These are phyloP conservation scores for Manis crassicaudata DNA, from an alignment of 2,797 vertebrate genomes.

Conservation along the genomic window DNA sequence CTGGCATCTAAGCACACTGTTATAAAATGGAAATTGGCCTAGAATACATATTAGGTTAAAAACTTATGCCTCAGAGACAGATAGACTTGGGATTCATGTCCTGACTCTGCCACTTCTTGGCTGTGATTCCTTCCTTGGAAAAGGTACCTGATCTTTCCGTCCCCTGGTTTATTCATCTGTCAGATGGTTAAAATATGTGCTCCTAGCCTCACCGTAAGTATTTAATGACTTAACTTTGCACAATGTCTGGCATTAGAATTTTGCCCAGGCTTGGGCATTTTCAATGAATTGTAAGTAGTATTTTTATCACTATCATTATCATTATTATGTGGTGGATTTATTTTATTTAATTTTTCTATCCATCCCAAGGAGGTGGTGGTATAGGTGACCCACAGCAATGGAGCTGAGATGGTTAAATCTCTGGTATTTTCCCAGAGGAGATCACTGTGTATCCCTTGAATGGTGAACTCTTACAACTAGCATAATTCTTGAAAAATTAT, in stretches of 20 bases:
- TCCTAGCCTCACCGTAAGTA: not conserved
- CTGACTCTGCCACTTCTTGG: not conserved
- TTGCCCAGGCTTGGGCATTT: not conserved
- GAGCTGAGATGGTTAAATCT: not conserved
- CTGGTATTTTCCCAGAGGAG: not conserved
- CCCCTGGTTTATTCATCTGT: not conserved
- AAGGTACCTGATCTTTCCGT: not conserved
- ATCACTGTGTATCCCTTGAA: not conserved
- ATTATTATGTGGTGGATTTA: not conserved
- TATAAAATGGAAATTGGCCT: not conserved
- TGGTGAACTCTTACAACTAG: not conserved
- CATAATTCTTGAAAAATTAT: not conserved
- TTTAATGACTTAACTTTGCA: constrained; percentile 19
- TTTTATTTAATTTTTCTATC: constrained; percentile 30
- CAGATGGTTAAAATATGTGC: not conserved
- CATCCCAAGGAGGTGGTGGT: not conserved
- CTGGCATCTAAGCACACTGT: constrained; percentile 3
- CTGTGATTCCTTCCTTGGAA: not conserved
- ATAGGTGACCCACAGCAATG: not conserved
- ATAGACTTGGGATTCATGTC: not conserved
- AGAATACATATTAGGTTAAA: not conserved
- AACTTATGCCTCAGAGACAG: not conserved
- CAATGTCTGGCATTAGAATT: not conserved
- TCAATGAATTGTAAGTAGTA: not conserved
- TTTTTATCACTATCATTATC: not conserved